Percentiles rank a stretch among this genome's conserved stretches.
These are phyloP conservation scores for Trichonephila clavipes DNA, from an alignment of 1,140 invertebrate species.

Conservation along the genomic window DNA sequence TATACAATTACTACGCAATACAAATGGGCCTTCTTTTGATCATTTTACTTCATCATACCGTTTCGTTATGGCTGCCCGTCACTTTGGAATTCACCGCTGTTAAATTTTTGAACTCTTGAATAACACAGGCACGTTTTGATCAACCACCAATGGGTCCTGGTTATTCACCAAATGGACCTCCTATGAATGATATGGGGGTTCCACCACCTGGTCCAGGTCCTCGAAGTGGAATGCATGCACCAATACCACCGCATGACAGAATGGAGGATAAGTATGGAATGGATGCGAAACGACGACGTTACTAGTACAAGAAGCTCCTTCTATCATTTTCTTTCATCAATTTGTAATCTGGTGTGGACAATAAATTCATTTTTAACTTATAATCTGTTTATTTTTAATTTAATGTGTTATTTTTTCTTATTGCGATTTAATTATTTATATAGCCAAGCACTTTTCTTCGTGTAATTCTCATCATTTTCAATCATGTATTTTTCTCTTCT, in stretches of 20 bases:
- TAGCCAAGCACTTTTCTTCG: no score
- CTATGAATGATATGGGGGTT: conserved; percentile 47
- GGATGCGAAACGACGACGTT: conserved; percentile 57
- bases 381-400: no score
- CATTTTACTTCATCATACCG: not conserved
- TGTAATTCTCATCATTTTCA: no score
- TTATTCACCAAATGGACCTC: conserved; percentile 34
- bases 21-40: not conserved
- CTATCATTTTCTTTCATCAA: no score
- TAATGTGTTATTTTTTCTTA: no score
- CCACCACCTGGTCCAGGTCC: conserved; percentile 24
- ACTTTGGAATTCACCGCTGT: not conserved
- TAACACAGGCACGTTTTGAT: conserved; percentile 57
- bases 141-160: conserved; percentile 64
- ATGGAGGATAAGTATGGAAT: conserved; percentile 66
- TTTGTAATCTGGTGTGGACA: no score
- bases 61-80: not conserved
- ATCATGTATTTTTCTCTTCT: no score
- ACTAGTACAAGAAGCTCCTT: conserved; percentile 10
- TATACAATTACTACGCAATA: no score
- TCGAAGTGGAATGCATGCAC: conserved; percentile 51
- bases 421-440: no score
- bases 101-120: not conserved
- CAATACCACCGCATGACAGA: conserved; percentile 52
- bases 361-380: no score